A percentile compares a stretch with the other conserved stretches of the same genome.
These are phyloP conservation scores for Prionailurus bengalensis DNA, from an alignment of 2,113 vertebrate genomes.

Conservation along the genomic window DNA sequence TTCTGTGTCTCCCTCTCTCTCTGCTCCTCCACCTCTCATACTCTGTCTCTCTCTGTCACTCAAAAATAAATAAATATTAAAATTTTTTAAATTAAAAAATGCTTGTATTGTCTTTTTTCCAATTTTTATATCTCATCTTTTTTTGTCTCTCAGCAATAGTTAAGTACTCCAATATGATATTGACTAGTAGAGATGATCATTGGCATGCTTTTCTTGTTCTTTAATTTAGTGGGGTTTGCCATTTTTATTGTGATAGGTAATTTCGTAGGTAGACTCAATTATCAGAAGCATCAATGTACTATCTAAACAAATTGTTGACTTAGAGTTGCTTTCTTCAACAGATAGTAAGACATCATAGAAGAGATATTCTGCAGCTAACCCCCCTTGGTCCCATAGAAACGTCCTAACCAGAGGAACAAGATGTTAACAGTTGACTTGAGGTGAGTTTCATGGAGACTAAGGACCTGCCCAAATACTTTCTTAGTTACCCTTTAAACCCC, in stretches of 20 bases:
- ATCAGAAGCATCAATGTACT: background rate
- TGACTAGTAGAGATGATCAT: background rate
- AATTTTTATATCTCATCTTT: background rate
- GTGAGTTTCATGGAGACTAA: background rate
- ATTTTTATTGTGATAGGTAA: slow-evolving; percentile 3
- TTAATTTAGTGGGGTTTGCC: background rate
- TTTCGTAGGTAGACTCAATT: background rate
- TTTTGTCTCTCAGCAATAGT: background rate
- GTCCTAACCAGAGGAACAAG: background rate
- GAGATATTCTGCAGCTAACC: background rate
- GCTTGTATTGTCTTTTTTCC: background rate
- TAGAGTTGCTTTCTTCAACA: slow-evolving; percentile 5
- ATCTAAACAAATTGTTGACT: slow-evolving; percentile 36
- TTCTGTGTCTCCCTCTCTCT: too few species aligned
- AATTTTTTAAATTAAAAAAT: background rate
- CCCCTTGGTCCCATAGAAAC: background rate
- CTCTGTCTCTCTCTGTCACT: too few species aligned
- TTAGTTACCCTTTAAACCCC: background rate
- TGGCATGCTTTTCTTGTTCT: background rate
- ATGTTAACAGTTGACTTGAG: background rate
- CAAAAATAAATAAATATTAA: too few species aligned
- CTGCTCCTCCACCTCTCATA: too few species aligned
- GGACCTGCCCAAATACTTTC: background rate
- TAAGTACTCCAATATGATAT: background rate
- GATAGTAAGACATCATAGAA: background rate